Percentiles rank a stretch among this genome's conserved stretches.
phyloP scores from a whole-genome alignment of 2,797 vertebrate species.

The Peromyscus attwateri region DNA sequence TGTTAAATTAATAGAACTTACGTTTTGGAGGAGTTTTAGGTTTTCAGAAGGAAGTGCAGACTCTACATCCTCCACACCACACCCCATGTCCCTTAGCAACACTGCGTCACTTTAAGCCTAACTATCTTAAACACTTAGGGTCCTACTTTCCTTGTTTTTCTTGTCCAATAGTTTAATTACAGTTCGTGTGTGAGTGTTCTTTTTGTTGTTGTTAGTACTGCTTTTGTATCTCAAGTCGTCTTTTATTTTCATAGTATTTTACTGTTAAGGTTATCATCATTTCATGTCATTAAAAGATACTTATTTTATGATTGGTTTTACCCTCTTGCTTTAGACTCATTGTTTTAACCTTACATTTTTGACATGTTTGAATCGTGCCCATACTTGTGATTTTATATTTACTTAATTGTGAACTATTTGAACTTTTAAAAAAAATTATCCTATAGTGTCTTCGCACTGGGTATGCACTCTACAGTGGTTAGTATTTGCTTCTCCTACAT shows the following conservation, averaged over 20 bases:
- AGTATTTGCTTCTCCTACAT: neutral
- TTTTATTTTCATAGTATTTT: neutral
- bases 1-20: neutral
- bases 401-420: neutral
- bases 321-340: neutral
- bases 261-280: neutral
- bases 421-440: neutral
- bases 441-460: neutral
- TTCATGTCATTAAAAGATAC: neutral
- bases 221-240: neutral
- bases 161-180: neutral
- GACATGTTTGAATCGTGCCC: neutral
- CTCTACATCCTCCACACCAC: neutral
- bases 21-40: neutral
- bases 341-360: neutral
- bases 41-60: neutral
- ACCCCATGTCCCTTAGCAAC: neutral
- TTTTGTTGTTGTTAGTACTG: neutral
- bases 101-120: neutral
- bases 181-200: neutral
- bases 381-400: neutral
- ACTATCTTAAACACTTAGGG: neutral
- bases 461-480: neutral
- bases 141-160: neutral
- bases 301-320: slow-evolving; percentile 12